Evolutionary conservation across 1,140 invertebrate species (phyloP).

Genomic region (Drosophila malerkotliana): DNA sequence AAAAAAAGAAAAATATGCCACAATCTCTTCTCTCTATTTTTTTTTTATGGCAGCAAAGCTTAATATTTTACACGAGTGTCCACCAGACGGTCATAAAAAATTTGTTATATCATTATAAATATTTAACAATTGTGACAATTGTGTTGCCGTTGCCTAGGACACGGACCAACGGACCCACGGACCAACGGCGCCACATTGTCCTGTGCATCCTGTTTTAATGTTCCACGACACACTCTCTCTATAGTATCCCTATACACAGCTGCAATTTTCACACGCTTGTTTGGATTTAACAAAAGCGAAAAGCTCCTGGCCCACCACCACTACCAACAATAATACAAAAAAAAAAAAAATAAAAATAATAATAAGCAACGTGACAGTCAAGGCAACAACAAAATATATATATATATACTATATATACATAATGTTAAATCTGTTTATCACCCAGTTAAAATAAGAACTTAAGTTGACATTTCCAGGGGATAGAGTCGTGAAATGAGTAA

Average conservation of each 20-base stretch:
- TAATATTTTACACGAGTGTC: conserved; percentile 70
- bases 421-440: conserved; percentile 39
- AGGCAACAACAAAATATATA: background rate
- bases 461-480: conserved; percentile 17
- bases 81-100: conserved; percentile 62
- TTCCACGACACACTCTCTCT: conserved; percentile 3
- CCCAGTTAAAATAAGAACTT: conserved; percentile 31
- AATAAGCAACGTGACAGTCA: conserved; percentile 13
- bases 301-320: background rate
- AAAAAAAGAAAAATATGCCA: conserved; percentile 9
- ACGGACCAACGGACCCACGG: conserved; percentile 52
- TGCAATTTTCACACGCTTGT: conserved; percentile 78
- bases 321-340: background rate
- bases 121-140: conserved; percentile 82
- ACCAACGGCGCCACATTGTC: conserved; percentile 17
- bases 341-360: conserved; percentile 30
- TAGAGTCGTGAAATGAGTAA: background rate
- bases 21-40: background rate
- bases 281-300: conserved; percentile 61
- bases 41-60: conserved; percentile 19
- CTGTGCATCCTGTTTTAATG: conserved; percentile 13
- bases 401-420: background rate
- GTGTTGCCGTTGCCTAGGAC: conserved; percentile 59
- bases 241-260: conserved; percentile 43
- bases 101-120: conserved; percentile 75